A percentile compares a stretch with the other conserved stretches of the same genome.
Evolutionary conservation across 2,113 vertebrate genomes (phyloP).

Genomic region (Nyctibius bracteatus): DNA sequence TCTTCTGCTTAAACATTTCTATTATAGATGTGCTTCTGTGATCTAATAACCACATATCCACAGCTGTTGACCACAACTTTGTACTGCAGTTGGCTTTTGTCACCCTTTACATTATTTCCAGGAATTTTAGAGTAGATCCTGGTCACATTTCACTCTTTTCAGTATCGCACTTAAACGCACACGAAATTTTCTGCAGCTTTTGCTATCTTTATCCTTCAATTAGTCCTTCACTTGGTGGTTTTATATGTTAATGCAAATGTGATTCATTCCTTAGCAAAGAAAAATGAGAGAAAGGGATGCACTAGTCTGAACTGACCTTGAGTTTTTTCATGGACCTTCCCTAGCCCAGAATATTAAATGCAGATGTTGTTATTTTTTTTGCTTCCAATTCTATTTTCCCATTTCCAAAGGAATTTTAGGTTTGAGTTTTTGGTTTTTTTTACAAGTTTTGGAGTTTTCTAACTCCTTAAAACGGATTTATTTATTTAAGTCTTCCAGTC

Average conservation of each 20-base stretch:
- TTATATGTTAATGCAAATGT: background rate
- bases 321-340: background rate
- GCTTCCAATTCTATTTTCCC: background rate
- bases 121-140: background rate
- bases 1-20: background rate
- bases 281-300: background rate
- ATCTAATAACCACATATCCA: background rate
- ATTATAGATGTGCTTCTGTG: background rate
- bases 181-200: background rate
- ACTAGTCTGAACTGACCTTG: background rate
- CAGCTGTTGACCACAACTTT: background rate
- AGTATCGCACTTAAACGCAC: background rate
- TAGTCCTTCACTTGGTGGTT: background rate
- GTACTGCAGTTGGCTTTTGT: background rate
- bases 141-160: background rate
- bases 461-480: background rate
- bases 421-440: background rate
- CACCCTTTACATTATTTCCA: background rate
- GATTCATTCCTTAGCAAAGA: background rate
- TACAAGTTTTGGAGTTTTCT: background rate
- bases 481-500: background rate
- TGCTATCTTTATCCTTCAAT: background rate
- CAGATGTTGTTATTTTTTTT: conserved; percentile 11
- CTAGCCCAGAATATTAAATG: conserved; percentile 14
- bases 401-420: background rate